A percentile compares a stretch with the other conserved stretches of the same genome.
Conservation (phyloP, 2,113 vertebrate genomes). For the Carettochelys insculpta region DNA sequence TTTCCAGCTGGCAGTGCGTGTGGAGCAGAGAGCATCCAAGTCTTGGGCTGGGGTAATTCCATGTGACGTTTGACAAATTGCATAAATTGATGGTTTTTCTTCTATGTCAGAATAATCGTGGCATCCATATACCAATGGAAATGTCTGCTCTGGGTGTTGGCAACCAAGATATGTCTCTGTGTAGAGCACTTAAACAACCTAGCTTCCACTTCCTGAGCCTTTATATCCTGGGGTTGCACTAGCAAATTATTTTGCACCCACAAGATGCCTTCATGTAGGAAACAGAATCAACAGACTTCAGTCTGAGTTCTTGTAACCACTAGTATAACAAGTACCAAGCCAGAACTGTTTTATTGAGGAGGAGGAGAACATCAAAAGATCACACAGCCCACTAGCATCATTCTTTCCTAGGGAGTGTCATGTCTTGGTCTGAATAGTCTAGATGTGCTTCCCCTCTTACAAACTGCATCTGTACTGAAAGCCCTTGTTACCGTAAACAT, state of each 20-base stretch:
- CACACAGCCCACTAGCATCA: background rate
- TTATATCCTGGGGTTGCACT: background rate
- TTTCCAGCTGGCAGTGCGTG: slow-evolving; percentile 11
- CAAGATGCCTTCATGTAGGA: slow-evolving; percentile 7
- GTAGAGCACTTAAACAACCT: slow-evolving; percentile 22
- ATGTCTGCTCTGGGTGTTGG: background rate
- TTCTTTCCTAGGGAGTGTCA: slow-evolving; percentile 24
- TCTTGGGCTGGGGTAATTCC: background rate
- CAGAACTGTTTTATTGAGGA: no score
- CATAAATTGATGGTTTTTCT: background rate
- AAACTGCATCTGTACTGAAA: background rate
- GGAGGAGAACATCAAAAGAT: slow-evolving; percentile 16
- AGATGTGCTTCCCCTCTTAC: background rate
- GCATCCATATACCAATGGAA: background rate
- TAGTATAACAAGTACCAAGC: background rate
- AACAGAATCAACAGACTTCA: background rate
- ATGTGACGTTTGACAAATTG: background rate
- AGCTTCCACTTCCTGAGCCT: background rate
- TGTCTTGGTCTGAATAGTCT: background rate
- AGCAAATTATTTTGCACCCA: background rate
- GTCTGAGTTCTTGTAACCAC: background rate
- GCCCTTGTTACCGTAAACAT: background rate
- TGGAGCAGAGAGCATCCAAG: background rate
- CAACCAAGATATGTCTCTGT: slow-evolving; percentile 23
- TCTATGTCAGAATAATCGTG: background rate